Evolutionary conservation across 1,140 invertebrate genomes (phyloP), one percentile per base, ranked within the genome.

Genomic region (Periplaneta americana): DNA sequence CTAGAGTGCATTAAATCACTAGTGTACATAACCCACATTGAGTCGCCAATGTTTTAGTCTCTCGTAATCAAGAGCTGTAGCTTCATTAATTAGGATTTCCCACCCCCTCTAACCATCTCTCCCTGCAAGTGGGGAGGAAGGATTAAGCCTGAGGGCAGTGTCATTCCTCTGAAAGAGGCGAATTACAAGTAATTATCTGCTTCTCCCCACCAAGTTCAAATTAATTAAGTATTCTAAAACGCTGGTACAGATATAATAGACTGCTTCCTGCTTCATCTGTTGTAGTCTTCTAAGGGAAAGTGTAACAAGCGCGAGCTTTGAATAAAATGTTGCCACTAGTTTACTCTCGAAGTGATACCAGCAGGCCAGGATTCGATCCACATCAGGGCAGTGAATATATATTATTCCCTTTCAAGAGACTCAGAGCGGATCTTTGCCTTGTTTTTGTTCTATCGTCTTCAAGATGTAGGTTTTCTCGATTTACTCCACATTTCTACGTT

Each of bases 221-320:
- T 80, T 80, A 80, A 80, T 80, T 80, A 80, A 80, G 79, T 66
- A 80, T 80, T 80, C 79, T 66, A 80, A 80, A 80, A 48, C 79
- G 79, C 36, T 34, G 79, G n/a, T 39, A 66, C 37, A 34, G 6
- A 48, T 78, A 32, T 74, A 80, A 80, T 66, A 32, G 79, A 37
- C 37, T 13, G 4, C 66, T 80, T 80, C 79, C 48, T 66, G 48
- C 39, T 35, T 74, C 79, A 5, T 31, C 22, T 28, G 77, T 17
- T 48, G 48, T n/a, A n/a, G n/a, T n/a, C n/a, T 28, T 66, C 48
- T 66, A 66, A n/a, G 48, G 48, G 48, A 6, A 9, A 66, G 3
- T 22, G 39, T 48, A 48, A 22, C 39, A 13, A 10, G 39, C 39
- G 1, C 6, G 48, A 28, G n/a, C 1, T n/a, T n/a, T n/a, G n/a